Base-by-base conservation (phyloP, 2,888 invertebrate species). In the Drosophila parthenogenetica region DNA sequence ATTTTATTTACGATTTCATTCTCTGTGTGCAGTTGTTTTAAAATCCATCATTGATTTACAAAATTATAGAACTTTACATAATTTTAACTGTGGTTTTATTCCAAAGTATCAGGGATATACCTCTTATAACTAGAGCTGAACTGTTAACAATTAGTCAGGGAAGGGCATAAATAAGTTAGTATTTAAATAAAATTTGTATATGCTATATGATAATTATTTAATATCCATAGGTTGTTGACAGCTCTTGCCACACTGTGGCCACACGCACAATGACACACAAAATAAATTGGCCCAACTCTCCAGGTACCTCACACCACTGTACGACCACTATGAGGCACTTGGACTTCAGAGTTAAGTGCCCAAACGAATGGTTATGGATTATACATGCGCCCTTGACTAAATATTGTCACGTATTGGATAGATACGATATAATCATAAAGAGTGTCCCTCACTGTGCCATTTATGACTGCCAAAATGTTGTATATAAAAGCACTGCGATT, bases 391-490 rank as follows among this genome's bases (percentile, higher is more conserved):
- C 79, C 69, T 78, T 73, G 73, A 73, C 79, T 67, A 85, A 89
- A 89, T 86, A 85, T 84, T 81, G 89, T 86, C 85, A 86, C 85
- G 85, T 86, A 72, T 50, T 42, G 42, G 14, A 37, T 61, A 43
- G 66, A 14, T 39, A 13, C 51, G 17, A 58, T 69, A 66, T 66
- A 49, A 72, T 67, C 77, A 54, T 65, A 73, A 74, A 81, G 63
- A 67, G 67, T 77, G 83, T 73, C 83, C 83, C 83, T 82, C 80
- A 51, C 8, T 14, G 35, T 43, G 63, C 82, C 88, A 83, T 77
- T 79, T 88, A 69, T 64, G 80, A 72, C 22, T 71, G 68, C 57
- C 69, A 61, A 61, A 81, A 69, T 49, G 59, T 46, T 53, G 67
- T 66, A 73, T 85, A 85, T 89, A 89, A 69, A 85, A 87, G 53